Evolutionary conservation across 2,113 vertebrate species (phyloP).

Genomic region (Prionailurus bengalensis): DNA sequence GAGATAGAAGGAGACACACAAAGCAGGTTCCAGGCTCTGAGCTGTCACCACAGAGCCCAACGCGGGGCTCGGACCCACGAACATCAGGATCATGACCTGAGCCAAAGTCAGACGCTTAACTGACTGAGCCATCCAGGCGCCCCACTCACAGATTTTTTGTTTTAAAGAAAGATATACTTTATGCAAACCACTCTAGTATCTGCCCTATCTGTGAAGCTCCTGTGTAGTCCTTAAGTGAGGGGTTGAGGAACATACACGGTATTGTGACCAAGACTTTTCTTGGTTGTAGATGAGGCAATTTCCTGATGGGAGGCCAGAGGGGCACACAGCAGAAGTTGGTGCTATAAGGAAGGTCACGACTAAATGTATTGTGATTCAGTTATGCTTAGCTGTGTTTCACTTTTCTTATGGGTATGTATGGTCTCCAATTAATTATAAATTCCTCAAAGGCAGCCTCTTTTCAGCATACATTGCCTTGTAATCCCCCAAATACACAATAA

Average conservation of each 20-base stretch:
- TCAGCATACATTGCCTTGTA: neutral
- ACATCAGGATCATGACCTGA: neutral
- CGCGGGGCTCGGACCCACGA: too few species aligned
- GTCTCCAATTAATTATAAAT: neutral
- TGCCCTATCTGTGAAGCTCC: neutral
- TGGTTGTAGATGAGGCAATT: neutral
- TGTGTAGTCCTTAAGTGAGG: neutral
- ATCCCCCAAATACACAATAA: neutral
- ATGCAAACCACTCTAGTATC: neutral
- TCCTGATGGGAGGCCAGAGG: neutral
- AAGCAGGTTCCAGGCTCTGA: neutral
- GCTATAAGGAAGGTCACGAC: neutral
- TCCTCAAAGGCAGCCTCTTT: neutral
- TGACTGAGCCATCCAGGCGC: neutral
- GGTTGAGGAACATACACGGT: neutral
- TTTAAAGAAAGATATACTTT: neutral
- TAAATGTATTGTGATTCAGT: neutral
- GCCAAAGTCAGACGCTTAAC: neutral
- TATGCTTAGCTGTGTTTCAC: neutral
- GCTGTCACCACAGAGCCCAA: neutral
- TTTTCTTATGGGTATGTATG: neutral
- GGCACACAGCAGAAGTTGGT: neutral
- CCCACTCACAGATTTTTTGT: neutral
- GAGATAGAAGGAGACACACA: neutral
- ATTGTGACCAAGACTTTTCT: neutral